phyloP scores from a whole-genome alignment of 2,113 vertebrate genomes.

The Hemiscyllium ocellatum region DNA sequence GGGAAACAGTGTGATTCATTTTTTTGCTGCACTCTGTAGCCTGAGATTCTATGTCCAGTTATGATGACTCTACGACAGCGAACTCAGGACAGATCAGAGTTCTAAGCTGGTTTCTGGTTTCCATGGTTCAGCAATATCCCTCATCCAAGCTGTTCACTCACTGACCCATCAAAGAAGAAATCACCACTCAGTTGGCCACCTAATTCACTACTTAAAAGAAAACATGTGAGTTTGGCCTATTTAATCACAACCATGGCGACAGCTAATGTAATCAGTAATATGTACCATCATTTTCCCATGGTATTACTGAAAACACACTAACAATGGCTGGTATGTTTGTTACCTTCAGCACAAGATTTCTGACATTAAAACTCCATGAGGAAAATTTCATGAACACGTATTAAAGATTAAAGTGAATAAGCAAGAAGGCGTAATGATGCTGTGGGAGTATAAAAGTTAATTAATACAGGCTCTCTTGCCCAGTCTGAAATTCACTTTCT shows the following conservation, averaged over 20 bases:
- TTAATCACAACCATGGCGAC: not conserved
- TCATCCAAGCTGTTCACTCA: not conserved
- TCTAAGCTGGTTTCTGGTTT: not conserved
- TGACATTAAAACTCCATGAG: not conserved
- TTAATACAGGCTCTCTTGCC: not conserved
- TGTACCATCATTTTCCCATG: no score
- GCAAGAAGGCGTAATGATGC: not conserved
- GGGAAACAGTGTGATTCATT: no score
- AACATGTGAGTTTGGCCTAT: not conserved
- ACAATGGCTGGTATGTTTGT: not conserved
- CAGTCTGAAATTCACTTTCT: not conserved
- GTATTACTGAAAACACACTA: not conserved
- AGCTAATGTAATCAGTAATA: not conserved
- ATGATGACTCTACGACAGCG: not conserved
- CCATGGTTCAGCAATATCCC: not conserved
- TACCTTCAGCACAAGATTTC: not conserved
- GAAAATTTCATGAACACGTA: not conserved
- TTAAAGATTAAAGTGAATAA: constrained; percentile 27
- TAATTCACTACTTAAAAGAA: not conserved
- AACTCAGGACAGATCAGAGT: not conserved
- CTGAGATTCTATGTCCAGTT: not conserved
- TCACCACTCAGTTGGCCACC: not conserved
- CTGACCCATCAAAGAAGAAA: not conserved
- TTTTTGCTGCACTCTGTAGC: not conserved
- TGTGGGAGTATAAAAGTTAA: not conserved